Conservation (phyloP, 2,888 invertebrate genomes). For the Drosophila meridionalis region DNA sequence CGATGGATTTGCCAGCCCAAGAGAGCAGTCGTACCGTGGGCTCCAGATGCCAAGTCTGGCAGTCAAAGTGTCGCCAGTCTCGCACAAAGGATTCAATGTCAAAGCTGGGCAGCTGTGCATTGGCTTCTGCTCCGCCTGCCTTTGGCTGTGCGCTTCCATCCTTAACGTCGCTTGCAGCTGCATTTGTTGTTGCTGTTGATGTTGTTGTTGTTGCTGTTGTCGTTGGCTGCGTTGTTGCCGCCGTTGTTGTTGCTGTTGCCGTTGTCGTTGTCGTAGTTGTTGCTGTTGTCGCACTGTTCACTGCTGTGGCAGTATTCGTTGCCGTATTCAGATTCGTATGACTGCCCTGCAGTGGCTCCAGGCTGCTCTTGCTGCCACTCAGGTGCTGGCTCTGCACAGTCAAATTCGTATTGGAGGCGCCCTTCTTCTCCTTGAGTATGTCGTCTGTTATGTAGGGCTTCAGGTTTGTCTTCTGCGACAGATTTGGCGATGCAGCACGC, state of each 20-base stretch:
- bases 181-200: conserved; percentile 12
- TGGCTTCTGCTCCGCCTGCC: conserved; percentile 12
- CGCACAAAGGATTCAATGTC: conserved; percentile 89
- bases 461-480: conserved; percentile 81
- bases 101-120: conserved; percentile 61
- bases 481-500: conserved; percentile 84
- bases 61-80: conserved; percentile 96
- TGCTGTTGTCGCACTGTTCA: conserved; percentile 30
- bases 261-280: conserved; percentile 26
- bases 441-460: conserved; percentile 82
- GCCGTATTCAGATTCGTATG: conserved; percentile 62
- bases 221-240: conserved; percentile 37
- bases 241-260: conserved; percentile 17
- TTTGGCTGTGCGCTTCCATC: conserved; percentile 13
- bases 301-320: conserved; percentile 29
- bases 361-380: conserved; percentile 72
- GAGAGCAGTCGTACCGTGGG: conserved; percentile 94
- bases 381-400: conserved; percentile 68
- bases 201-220: conserved; percentile 7
- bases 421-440: conserved; percentile 77
- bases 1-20: conserved; percentile 98
- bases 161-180: conserved; percentile 31
- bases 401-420: conserved; percentile 55
- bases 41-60: conserved; percentile 98
- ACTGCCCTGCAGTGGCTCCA: conserved; percentile 73